Percentiles rank a stretch among this genome's conserved stretches.
Evolutionary conservation across 2,797 vertebrate species (phyloP).

Genomic region (Falco naumanni): DNA sequence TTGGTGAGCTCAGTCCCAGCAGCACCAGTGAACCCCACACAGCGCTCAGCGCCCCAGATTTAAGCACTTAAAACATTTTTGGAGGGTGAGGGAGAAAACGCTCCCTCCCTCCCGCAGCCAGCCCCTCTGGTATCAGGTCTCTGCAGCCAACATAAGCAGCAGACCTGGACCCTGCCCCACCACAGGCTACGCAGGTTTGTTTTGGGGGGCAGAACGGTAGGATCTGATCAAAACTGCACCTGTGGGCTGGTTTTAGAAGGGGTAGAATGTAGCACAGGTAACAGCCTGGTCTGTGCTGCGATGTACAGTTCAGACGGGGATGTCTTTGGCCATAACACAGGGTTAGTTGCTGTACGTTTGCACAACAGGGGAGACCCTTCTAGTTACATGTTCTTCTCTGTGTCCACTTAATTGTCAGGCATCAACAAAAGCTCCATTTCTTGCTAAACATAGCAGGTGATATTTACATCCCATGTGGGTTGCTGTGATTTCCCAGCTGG

Average conservation of each 20-base stretch:
- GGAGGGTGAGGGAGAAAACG: not conserved
- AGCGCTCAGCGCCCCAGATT: accelerated
- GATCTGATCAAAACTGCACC: not conserved
- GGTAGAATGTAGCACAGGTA: not conserved
- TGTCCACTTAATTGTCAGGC: not conserved
- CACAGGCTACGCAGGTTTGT: not conserved
- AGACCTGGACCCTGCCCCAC: not conserved
- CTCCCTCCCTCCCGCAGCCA: not conserved
- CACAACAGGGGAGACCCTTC: not conserved
- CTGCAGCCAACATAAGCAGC: not conserved
- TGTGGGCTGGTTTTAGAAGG: not conserved
- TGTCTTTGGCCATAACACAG: not conserved
- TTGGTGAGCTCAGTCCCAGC: not conserved
- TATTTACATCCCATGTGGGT: accelerated
- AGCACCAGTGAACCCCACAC: not conserved
- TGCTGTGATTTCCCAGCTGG: not conserved
- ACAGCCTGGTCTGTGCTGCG: not conserved
- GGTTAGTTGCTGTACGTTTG: accelerated
- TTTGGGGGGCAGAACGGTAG: not conserved
- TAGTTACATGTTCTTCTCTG: not conserved
- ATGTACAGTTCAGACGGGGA: not conserved
- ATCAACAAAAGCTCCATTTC: not conserved
- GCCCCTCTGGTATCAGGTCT: not conserved
- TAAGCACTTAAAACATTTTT: not conserved
- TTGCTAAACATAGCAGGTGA: not conserved